phyloP scores from a whole-genome alignment of 2,797 vertebrate species.

The Clarias pachynema region DNA sequence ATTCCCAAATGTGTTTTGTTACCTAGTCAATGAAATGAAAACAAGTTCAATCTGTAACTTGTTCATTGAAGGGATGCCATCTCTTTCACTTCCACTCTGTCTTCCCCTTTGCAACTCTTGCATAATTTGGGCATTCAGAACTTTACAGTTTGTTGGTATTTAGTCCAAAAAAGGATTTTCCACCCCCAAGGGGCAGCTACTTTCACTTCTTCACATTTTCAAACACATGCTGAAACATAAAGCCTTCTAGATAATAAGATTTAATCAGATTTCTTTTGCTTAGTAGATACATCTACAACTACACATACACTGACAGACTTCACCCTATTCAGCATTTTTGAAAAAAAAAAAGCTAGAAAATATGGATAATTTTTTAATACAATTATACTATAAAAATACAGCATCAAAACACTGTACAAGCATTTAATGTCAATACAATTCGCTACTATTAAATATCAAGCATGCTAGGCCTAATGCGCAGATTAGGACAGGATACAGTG shows the following conservation, averaged over 20 bases:
- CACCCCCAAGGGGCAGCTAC: neutral
- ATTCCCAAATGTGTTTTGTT: neutral
- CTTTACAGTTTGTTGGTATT: neutral
- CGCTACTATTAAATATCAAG: neutral
- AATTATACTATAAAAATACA: constrained; percentile 21
- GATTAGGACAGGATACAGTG: neutral
- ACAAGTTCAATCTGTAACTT: neutral
- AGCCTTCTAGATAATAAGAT: neutral
- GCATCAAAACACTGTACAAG: neutral
- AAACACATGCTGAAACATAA: neutral
- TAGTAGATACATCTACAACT: neutral
- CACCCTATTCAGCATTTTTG: neutral
- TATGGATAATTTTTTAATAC: constrained; percentile 6
- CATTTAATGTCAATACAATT: neutral
- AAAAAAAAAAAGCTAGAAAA: neutral
- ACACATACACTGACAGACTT: neutral
- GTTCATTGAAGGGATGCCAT: neutral
- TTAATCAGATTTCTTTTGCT: constrained; percentile 2
- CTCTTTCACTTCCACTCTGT: no score
- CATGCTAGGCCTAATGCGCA: neutral
- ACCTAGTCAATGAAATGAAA: neutral
- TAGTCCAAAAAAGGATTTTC: neutral
- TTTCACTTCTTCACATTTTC: neutral
- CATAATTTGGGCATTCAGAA: constrained; percentile 5
- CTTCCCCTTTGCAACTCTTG: neutral